phyloP scores from a whole-genome alignment of 2,888 invertebrate species.

The Acleris laterana region DNA sequence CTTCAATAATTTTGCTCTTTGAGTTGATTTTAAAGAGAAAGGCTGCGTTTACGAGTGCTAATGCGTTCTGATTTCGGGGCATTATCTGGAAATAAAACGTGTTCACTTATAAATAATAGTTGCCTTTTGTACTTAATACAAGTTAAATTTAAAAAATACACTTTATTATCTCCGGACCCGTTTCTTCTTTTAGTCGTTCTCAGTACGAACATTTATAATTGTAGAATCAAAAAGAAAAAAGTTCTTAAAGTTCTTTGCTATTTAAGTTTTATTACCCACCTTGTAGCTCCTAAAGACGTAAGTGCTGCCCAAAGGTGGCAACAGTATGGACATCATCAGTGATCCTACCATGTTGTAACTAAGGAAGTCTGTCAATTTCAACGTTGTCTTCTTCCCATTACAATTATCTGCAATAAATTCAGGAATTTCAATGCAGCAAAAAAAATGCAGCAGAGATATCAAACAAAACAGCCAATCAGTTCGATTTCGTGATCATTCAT shows the following conservation, averaged over 20 bases:
- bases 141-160: too few relatives aligned
- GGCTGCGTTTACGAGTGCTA: slow-evolving; percentile 91
- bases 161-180: too few relatives aligned
- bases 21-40: slow-evolving; percentile 85
- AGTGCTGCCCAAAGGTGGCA: slow-evolving; percentile 81
- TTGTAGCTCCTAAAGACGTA: slow-evolving; percentile 87
- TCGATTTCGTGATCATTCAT: too few relatives aligned
- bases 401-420: neutral
- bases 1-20: slow-evolving; percentile 53
- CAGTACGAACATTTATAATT: too few relatives aligned
- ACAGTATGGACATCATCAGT: slow-evolving; percentile 84
- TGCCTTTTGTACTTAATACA: too few relatives aligned
- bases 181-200: too few relatives aligned
- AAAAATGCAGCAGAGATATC: too few relatives aligned
- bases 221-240: too few relatives aligned
- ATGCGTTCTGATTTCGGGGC: slow-evolving; percentile 89
- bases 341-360: slow-evolving; percentile 85
- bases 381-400: slow-evolving; percentile 43
- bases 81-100: slow-evolving; percentile 84
- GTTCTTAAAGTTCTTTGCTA: too few relatives aligned
- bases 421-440: too few relatives aligned
- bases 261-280: slow-evolving; percentile 78
- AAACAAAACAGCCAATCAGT: too few relatives aligned
- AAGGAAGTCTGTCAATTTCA: slow-evolving; percentile 81
- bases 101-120: neutral